Percentiles rank a stretch among this genome's conserved stretches.
These are phyloP conservation scores for Sylvietta virens DNA, from an alignment of 2,113 vertebrate genomes.

Conservation along the genomic window DNA sequence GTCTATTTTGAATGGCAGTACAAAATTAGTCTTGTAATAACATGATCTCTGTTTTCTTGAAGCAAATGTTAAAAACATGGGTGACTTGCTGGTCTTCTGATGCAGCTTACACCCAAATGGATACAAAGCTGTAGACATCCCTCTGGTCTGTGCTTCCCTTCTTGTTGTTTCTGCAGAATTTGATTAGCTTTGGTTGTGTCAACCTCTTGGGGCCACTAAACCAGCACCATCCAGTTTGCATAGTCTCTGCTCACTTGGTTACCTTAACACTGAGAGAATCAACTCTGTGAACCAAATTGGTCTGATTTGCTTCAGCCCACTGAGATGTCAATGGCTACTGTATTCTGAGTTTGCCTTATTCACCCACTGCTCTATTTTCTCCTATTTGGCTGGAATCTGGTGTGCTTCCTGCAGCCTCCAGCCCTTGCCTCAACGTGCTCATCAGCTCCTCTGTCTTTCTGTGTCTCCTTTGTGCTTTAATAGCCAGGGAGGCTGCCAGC, in stretches of 20 bases:
- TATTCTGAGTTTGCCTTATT: not conserved
- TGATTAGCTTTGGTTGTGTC: not conserved
- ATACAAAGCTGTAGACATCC: not conserved
- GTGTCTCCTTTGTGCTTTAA: not conserved
- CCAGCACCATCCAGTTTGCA: not conserved
- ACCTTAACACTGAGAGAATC: not conserved
- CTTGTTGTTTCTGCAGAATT: not conserved
- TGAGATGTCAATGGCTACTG: not conserved
- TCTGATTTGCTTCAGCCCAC: not conserved
- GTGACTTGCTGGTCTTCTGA: not conserved
- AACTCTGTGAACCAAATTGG: not conserved
- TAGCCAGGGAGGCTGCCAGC: not conserved
- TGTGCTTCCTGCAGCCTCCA: not conserved
- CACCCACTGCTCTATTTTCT: not conserved
- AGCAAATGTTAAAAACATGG: not conserved
- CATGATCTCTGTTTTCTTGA: not conserved
- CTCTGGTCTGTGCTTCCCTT: not conserved
- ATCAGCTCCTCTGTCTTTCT: not conserved
- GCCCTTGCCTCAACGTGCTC: constrained; percentile 4
- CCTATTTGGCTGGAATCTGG: not conserved
- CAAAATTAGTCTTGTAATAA: not conserved
- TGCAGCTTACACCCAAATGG: not conserved
- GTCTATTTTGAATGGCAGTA: not conserved
- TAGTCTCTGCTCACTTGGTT: not conserved
- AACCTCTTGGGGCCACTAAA: not conserved